phyloP scores from a whole-genome alignment of 2,888 invertebrate genomes.

The Temnothorax rugatulus region DNA sequence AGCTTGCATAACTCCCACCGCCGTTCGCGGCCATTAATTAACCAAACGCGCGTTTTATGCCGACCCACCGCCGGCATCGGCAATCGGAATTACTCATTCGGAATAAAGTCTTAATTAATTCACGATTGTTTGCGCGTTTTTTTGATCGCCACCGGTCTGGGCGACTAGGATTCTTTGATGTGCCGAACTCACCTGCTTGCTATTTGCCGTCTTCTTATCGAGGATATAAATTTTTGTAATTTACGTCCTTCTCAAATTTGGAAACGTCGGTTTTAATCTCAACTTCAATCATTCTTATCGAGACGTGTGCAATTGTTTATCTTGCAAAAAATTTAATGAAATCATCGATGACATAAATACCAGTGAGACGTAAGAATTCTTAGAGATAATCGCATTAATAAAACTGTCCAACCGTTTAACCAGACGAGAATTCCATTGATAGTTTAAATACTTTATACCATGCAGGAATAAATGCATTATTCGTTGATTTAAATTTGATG shows the following conservation, averaged over 20 bases:
- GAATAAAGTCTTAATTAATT: constrained; percentile 57
- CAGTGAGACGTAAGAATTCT: background rate
- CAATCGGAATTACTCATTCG: constrained; percentile 38
- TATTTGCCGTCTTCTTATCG: background rate
- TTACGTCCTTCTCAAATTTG: background rate
- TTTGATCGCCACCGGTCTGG: background rate
- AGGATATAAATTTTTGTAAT: background rate
- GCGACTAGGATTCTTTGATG: constrained; percentile 37
- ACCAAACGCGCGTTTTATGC: constrained; percentile 45
- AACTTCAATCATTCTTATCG: background rate
- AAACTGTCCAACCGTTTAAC: background rate
- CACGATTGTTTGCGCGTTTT: constrained; percentile 40
- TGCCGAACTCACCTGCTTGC: constrained; percentile 1
- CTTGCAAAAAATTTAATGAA: background rate
- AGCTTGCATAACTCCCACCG: constrained; percentile 39
- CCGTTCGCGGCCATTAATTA: constrained; percentile 51
- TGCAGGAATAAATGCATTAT: background rate
- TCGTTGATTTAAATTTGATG: background rate
- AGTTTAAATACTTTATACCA: background rate
- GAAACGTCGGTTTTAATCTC: background rate
- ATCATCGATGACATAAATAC: background rate
- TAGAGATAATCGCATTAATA: background rate
- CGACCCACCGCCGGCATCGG: constrained; percentile 9
- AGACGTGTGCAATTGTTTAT: background rate
- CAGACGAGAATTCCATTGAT: background rate